These are phyloP conservation scores for Phasia obesa DNA, from an alignment of 2,888 invertebrate genomes.

Conservation along the genomic window DNA sequence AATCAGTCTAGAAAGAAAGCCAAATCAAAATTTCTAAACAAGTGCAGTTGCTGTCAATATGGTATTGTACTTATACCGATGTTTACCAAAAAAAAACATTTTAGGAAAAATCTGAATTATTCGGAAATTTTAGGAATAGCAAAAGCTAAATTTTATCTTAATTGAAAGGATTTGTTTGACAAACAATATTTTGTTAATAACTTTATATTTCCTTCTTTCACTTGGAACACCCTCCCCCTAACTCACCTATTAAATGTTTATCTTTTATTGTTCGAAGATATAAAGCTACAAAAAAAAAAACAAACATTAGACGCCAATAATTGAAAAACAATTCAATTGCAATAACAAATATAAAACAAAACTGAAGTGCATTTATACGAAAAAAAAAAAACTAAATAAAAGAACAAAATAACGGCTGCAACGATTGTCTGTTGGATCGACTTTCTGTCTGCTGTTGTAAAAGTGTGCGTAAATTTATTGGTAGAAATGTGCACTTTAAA, in stretches of 20 bases:
- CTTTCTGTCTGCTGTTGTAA: conserved; percentile 28
- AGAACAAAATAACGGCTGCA: conserved; percentile 41
- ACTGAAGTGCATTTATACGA: conserved; percentile 24
- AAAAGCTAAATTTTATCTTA: too few relatives aligned
- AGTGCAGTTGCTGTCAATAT: too few relatives aligned
- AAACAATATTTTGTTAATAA: background rate
- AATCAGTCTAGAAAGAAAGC: too few relatives aligned
- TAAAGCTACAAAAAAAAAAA: conserved; percentile 31
- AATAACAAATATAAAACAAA: conserved; percentile 24
- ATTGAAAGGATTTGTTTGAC: too few relatives aligned
- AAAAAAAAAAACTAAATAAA: conserved; percentile 53
- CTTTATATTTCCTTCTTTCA: background rate
- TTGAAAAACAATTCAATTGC: conserved; percentile 4
- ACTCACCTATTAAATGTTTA: conserved; percentile 28
- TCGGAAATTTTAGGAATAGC: too few relatives aligned
- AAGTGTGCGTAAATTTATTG: conserved; percentile 12
- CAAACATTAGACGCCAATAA: conserved; percentile 51
- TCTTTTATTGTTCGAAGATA: conserved; percentile 19
- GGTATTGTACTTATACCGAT: too few relatives aligned
- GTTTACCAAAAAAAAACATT: too few relatives aligned
- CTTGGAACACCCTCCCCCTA: conserved; percentile 33
- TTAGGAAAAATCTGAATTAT: too few relatives aligned
- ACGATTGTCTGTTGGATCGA: conserved; percentile 39
- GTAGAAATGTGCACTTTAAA: conserved; percentile 5
- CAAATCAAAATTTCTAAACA: too few relatives aligned